Conservation (phyloP, 1,140 invertebrate genomes). For the Drosophila miranda region DNA sequence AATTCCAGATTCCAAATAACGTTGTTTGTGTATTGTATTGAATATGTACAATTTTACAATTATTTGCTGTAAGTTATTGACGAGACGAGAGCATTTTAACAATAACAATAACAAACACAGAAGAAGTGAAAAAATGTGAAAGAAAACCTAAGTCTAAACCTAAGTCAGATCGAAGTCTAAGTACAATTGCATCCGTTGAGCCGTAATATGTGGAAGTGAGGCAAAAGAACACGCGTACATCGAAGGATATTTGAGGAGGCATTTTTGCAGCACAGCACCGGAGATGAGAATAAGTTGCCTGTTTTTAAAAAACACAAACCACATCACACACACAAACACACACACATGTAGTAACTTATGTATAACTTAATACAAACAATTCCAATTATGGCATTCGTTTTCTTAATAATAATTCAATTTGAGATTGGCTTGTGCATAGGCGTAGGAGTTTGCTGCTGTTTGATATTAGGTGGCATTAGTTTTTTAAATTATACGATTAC, state of each 20-base stretch:
- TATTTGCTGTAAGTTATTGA: conserved; percentile 72
- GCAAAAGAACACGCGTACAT: conserved; percentile 51
- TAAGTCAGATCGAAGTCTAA: conserved; percentile 49
- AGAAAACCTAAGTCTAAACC: conserved; percentile 36
- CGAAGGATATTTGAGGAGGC: conserved; percentile 59
- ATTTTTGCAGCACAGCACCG: conserved; percentile 43
- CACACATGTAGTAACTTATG: conserved; percentile 23
- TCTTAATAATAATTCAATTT: conserved; percentile 34
- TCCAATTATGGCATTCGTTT: conserved; percentile 43
- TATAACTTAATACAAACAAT: conserved; percentile 27
- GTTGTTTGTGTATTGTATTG: conserved; percentile 62
- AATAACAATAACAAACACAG: conserved; percentile 26
- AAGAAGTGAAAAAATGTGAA: conserved; percentile 16
- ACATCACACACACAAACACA: conserved; percentile 7
- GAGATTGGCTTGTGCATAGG: conserved; percentile 53
- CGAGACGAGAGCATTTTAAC: conserved; percentile 49
- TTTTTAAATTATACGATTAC: conserved; percentile 39
- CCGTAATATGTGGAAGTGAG: conserved; percentile 7
- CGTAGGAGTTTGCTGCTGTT: conserved; percentile 59
- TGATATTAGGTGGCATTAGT: conserved; percentile 72
- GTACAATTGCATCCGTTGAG: conserved; percentile 58
- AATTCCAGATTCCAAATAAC: conserved; percentile 22
- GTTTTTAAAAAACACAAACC: conserved; percentile 65
- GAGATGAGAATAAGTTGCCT: conserved; percentile 68
- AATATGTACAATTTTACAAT: conserved; percentile 67